Conservation (phyloP, 2,888 invertebrate species). For the Drosophila pegasa region DNA sequence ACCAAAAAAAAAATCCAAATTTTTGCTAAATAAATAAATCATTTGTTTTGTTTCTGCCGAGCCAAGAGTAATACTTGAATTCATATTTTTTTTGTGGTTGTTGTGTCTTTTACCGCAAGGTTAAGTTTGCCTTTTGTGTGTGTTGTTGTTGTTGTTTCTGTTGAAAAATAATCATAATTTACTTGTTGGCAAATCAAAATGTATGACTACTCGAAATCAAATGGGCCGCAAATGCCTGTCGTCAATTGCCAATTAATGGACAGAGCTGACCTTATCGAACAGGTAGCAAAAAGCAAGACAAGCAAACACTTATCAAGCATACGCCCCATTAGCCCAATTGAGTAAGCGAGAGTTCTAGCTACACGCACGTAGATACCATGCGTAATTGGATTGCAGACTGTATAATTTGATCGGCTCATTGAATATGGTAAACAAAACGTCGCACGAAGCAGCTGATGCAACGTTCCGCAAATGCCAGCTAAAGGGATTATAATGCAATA, state of each 20-base stretch:
- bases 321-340: conserved; percentile 48
- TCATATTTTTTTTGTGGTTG: conserved; percentile 38
- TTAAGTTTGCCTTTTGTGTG: conserved; percentile 48
- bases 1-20: conserved; percentile 24
- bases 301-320: conserved; percentile 48
- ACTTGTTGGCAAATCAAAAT: conserved; percentile 77
- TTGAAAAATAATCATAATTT: conserved; percentile 71
- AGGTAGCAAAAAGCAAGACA: conserved; percentile 24
- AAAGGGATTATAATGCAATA: conserved; percentile 57
- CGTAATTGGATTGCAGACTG: conserved; percentile 71
- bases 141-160: conserved; percentile 25
- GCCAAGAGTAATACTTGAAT: conserved; percentile 36
- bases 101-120: conserved; percentile 75
- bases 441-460: conserved; percentile 51
- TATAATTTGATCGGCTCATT: conserved; percentile 48
- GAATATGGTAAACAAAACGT: conserved; percentile 7
- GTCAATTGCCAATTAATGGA: conserved; percentile 76
- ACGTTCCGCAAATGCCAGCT: conserved; percentile 40
- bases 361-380: background rate
- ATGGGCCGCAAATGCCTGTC: conserved; percentile 71
- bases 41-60: conserved; percentile 66
- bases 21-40: conserved; percentile 66
- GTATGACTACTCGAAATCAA: conserved; percentile 61
- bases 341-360: conserved; percentile 16
- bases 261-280: conserved; percentile 71